Evolutionary conservation across 2,113 vertebrate species (phyloP), one percentile per base, ranked within the genome.

Genomic region (Microcebus jonahi): DNA sequence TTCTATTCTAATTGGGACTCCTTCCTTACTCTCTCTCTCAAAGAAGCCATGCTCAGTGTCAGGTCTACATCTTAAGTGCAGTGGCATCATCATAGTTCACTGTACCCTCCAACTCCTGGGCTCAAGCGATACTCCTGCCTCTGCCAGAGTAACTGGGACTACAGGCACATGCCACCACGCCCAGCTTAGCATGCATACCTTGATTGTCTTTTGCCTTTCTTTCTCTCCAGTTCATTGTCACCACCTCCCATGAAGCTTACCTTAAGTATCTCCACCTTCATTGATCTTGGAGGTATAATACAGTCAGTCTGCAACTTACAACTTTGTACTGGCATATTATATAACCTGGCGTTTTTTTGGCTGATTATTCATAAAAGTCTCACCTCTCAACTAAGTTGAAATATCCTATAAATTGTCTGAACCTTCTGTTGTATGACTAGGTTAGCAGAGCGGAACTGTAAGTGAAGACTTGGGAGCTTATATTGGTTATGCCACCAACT

Each of bases 191-290:
- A 0, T 1, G 55, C 7, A 10, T 36, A 27, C 8, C 45, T 5
- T 13, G 57, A 27, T 18, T 27, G 18, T 20, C 83, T 23, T 57
- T 17, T 48, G 36, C n/a, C 6, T n/a, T 36, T 21, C 48, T 15
- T 18, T 42, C 65, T 31, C 45, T 70, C 34, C 42, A 42, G 4
- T 39, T 31, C 75, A 1, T 31, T 21, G 13, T 29, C 31, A 8
- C n/a, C 34, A 8, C 48, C 39, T 14, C 36, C 39, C 23, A 0
- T 14, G 67, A 50, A 65, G 39, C 50, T 53, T 59, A 12, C 39
- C 20, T 10, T 3, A 1, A 10, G 10, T 10, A 1, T 18, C 15
- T 67, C 70, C 21, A 0, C 39, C 68, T 39, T 13, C 21, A 1
- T 34, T 82, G 1, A 70, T 71, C 45, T 34, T 21, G 9, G 13